Base-by-base conservation (phyloP, 1,140 invertebrate genomes). In the Diplogasteroides magnus region DNA sequence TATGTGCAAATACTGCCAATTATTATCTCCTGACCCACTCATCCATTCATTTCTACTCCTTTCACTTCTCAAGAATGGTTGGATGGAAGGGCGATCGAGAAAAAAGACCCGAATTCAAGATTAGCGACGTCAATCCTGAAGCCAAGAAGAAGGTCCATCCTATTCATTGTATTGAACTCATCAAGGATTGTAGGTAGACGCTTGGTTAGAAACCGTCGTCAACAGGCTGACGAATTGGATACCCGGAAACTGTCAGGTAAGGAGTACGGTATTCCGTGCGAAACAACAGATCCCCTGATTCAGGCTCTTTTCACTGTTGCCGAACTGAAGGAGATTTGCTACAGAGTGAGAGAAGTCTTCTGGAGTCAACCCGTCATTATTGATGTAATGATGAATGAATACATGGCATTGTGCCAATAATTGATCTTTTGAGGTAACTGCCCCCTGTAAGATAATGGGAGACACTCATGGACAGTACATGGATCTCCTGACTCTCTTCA, bases 401-500 rank as follows among this genome's bases (percentile, higher is more conserved):
- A n/a, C n/a, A n/a, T n/a, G n/a, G n/a, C n/a, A n/a, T n/a, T n/a
- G n/a, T n/a, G n/a, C n/a, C n/a, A n/a, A n/a, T n/a, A n/a, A n/a
- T n/a, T n/a, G n/a, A n/a, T 31, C 55, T 31, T 3, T 58, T 29
- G 27, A 61, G 64, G 31, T 74, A 0, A 37, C 66, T 1, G 64
- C 68, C 25, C 72, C 75, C 14, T 56, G 68, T 27, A 76, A 26
- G 13, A 70, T 76, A 26, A 37, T 61, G 29, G 85, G 85, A 61
- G 85, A 86, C 70, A 85, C 86, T 69, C 85, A 86, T 67, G 85
- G 85, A 31, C 85, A 86, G 71, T 86, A 84, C 23, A 37, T 72
- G 19, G 74, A 76, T 61, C 55, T 76, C 3, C 26, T 69, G 2
- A 28, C 56, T 2, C 32, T 76, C 2, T 71, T 76, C 37, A 25